Conservation (phyloP, 2,797 vertebrate species). For the Peromyscus aztecus region DNA sequence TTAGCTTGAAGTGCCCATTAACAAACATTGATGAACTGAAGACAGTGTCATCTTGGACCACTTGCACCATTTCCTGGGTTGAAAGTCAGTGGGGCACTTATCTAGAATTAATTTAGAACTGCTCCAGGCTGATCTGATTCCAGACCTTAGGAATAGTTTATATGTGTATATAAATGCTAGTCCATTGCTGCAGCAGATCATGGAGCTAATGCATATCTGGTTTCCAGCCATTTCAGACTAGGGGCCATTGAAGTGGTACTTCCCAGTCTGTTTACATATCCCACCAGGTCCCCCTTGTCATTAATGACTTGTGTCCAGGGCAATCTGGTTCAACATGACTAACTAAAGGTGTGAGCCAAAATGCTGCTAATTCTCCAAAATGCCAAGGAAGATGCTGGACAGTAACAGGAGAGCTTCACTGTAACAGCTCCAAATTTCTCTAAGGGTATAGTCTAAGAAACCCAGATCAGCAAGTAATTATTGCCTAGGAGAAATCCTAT, state of each 20-base stretch:
- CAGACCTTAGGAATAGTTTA: constrained; percentile 73
- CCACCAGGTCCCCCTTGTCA: background rate
- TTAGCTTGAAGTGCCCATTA: constrained; percentile 56
- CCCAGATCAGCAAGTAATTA: background rate
- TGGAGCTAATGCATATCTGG: constrained; percentile 41
- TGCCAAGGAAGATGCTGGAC: background rate
- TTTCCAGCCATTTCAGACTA: constrained; percentile 37
- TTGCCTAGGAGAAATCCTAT: background rate
- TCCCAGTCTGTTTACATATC: background rate
- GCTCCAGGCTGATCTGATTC: constrained; percentile 36
- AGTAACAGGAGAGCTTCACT: background rate
- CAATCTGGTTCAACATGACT: background rate
- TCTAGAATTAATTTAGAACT: constrained; percentile 68
- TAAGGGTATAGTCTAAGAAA: background rate
- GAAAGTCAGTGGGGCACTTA: constrained; percentile 40
- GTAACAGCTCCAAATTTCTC: background rate
- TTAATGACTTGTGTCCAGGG: background rate
- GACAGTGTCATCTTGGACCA: constrained; percentile 40
- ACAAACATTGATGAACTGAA: constrained; percentile 64
- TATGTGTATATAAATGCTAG: constrained; percentile 44
- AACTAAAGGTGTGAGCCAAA: background rate
- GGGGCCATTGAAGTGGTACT: background rate
- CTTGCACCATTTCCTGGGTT: constrained; percentile 47
- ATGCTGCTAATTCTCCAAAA: background rate
- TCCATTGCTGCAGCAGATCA: background rate